Conservation (phyloP, 1,140 invertebrate genomes). For the Brachionus paranguensis region DNA sequence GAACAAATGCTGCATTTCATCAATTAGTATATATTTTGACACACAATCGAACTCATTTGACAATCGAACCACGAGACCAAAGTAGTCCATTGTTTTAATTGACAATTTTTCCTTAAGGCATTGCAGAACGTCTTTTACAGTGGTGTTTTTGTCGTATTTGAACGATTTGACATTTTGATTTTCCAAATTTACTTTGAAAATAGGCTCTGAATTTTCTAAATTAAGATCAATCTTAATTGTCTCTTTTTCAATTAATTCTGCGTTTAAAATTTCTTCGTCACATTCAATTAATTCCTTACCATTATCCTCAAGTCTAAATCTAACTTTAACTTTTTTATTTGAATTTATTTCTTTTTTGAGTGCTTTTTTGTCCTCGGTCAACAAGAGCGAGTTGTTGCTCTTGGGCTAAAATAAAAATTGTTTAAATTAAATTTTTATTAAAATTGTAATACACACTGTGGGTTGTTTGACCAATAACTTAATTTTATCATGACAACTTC, state of each 20-base stretch:
- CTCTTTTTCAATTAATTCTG: constrained; percentile 56
- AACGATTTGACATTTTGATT: constrained; percentile 94
- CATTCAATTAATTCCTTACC: constrained; percentile 59
- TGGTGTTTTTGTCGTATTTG: constrained; percentile 82
- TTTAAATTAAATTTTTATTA: constrained; percentile 67
- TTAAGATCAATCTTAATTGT: constrained; percentile 68
- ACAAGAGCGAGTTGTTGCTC: constrained; percentile 68
- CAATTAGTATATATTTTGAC: constrained; percentile 70
- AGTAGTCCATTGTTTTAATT: constrained; percentile 71
- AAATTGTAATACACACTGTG: constrained; percentile 3
- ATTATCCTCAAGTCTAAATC: constrained; percentile 5
- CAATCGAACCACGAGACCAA: constrained; percentile 75
- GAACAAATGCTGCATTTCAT: constrained; percentile 60
- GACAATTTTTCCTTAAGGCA: constrained; percentile 78
- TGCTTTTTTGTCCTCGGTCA: constrained; percentile 78
- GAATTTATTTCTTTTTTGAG: constrained; percentile 71
- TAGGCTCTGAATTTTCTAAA: constrained; percentile 74
- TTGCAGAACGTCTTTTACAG: constrained; percentile 72
- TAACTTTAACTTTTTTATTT: constrained; percentile 24
- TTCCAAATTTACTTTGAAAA: constrained; percentile 80
- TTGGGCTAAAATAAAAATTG: constrained; percentile 73
- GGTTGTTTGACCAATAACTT: constrained; percentile 8
- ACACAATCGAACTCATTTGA: constrained; percentile 71
- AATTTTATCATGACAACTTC: constrained; percentile 44
- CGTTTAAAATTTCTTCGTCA: constrained; percentile 60